Evolutionary conservation across 2,113 vertebrate species (phyloP), one percentile per base, ranked within the genome.

Genomic region (Psilopsiagon aymara): DNA sequence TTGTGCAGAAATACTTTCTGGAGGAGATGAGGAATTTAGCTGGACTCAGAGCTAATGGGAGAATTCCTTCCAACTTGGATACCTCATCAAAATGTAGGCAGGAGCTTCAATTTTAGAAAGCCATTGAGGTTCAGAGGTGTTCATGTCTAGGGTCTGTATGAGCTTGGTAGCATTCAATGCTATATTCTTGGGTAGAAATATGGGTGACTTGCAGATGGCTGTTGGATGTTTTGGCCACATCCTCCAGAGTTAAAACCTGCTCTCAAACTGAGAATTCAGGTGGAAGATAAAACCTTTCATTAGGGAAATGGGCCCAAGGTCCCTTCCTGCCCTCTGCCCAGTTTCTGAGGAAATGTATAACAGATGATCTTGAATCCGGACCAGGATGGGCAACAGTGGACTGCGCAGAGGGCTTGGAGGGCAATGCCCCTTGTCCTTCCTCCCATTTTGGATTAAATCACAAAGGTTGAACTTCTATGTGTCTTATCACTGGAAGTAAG

Each of bases 41-140:
- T 92, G 86, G 86, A 73, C 41, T 88, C 31, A 44, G 35, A 69
- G 23, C 57, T 86, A 76, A 60, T 66, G n/a, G 62, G 55, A 70
- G 35, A 74, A 37, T 68, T 90, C 69, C 81, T 93, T 95, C 93
- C 93, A 93, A 21, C 68, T 90, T 93, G 71, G 60, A 75, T 86
- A 53, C 46, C 28, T 89, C 85, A 83, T 43, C 37, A 29, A 86
- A 94, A 90, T 57, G 60, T 75, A 81, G 64, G 68, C 76, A 86
- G 51, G 69, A 89, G 44, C 47, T 94, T 92, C 60, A 13, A 1
- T 75, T 91, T 90, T 60, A 71, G 35, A 66, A 87, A 89, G 31
- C 53, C 7, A 0, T 19, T 75, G 47, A 79, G 69, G 31, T 85
- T 96, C 43, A 64, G 64, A 51, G 71, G 51, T 69, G 24, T 49